Conservation (phyloP, 2,113 vertebrate species). For the Hippolais icterina region DNA sequence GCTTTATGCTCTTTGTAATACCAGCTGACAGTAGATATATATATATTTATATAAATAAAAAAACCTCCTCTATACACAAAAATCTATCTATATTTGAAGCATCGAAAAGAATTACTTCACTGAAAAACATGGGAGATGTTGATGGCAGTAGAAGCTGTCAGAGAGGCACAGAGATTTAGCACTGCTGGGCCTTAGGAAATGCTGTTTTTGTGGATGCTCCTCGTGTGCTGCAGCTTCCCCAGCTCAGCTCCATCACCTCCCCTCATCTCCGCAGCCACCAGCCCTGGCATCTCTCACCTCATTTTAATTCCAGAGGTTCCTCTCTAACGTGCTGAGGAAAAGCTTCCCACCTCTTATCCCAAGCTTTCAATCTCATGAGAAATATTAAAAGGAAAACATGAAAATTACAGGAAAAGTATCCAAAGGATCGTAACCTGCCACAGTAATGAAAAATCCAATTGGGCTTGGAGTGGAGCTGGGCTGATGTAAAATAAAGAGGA, state of each 20-base stretch:
- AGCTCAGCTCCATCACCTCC: neutral
- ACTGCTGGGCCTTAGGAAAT: neutral
- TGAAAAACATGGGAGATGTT: neutral
- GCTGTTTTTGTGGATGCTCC: neutral
- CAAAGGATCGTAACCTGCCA: conserved; percentile 10
- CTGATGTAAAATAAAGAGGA: neutral
- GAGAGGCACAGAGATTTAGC: neutral
- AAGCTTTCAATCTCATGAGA: conserved; percentile 32
- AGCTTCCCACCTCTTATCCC: neutral
- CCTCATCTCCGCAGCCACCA: neutral
- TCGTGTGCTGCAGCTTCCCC: neutral
- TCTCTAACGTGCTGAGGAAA: neutral
- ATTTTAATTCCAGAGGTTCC: conserved; percentile 20
- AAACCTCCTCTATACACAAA: neutral
- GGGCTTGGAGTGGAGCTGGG: neutral
- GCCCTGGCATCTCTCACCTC: neutral
- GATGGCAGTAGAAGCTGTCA: neutral
- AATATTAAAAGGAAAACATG: conserved; percentile 48
- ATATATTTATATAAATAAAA: neutral
- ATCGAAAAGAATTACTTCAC: neutral
- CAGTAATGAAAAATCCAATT: conserved; percentile 27
- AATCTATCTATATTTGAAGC: neutral
- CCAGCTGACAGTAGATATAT: neutral
- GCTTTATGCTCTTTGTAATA: conserved; percentile 1
- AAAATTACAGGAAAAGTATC: conserved; percentile 49